phyloP scores from a whole-genome alignment of 2,888 invertebrate species.

The Acanthosoma haemorrhoidale region DNA sequence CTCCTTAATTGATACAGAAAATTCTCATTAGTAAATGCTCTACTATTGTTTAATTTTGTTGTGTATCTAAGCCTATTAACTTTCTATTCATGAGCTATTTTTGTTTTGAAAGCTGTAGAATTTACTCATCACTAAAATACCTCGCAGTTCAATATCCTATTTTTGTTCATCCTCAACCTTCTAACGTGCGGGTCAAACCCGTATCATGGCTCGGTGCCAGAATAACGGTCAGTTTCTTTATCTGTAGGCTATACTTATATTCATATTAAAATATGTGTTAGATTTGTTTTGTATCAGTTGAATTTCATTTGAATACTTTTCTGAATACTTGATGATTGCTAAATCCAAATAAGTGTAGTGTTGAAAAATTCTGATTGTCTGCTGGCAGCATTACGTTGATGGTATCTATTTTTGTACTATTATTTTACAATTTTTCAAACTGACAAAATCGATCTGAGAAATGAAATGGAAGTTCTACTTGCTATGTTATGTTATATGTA shows the following conservation, averaged over 20 bases:
- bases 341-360: background rate
- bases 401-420: background rate
- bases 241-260: no score
- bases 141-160: background rate
- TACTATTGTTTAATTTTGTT: background rate
- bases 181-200: background rate
- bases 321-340: background rate
- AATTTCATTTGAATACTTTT: no score
- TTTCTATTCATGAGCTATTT: background rate
- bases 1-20: no score
- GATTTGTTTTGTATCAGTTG: no score
- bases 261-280: no score
- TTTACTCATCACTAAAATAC: background rate
- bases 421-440: background rate
- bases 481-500: no score
- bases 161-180: constrained; percentile 5
- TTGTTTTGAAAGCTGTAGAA: background rate
- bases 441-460: no score
- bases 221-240: background rate
- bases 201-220: background rate
- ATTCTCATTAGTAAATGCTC: no score
- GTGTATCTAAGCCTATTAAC: background rate
- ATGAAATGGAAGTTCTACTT: no score
- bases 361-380: background rate
- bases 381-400: no score